These are phyloP conservation scores for Tridacna crocea DNA, from an alignment of 2,888 invertebrate genomes.

Conservation along the genomic window DNA sequence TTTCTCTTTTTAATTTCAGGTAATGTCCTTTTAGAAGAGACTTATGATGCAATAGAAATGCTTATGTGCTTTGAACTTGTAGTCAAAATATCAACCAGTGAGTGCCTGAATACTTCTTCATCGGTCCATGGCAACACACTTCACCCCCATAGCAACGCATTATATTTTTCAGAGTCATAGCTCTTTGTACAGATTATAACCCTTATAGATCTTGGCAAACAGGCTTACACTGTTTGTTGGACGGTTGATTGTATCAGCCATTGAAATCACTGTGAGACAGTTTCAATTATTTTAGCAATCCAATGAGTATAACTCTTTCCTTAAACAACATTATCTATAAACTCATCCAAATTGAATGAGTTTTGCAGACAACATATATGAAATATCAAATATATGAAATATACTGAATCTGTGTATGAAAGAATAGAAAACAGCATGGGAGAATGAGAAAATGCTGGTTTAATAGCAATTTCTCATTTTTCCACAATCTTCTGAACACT, in stretches of 20 bases:
- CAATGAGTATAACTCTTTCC: too few species aligned
- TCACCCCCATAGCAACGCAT: constrained; percentile 28
- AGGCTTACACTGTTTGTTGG: too few species aligned
- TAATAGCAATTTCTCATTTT: neutral
- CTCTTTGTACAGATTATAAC: constrained; percentile 15
- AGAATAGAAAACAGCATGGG: too few species aligned
- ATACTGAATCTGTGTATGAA: neutral
- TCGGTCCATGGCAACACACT: constrained; percentile 35
- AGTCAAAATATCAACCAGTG: constrained; percentile 52
- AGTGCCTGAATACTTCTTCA: constrained; percentile 53
- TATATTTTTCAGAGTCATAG: constrained; percentile 3
- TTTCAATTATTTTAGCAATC: too few species aligned
- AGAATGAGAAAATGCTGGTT: too few species aligned
- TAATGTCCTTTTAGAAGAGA: neutral
- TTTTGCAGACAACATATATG: neutral
- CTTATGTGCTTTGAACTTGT: constrained; percentile 51
- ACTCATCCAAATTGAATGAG: neutral
- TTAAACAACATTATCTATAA: neutral
- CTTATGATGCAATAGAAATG: constrained; percentile 48
- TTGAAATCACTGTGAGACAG: too few species aligned
- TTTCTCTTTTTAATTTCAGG: neutral
- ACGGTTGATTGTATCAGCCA: too few species aligned
- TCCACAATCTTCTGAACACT: neutral
- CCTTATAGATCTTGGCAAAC: neutral
- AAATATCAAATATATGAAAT: neutral